Base-by-base conservation (phyloP, 2,888 invertebrate genomes). In the Philopedon plagiatum region DNA sequence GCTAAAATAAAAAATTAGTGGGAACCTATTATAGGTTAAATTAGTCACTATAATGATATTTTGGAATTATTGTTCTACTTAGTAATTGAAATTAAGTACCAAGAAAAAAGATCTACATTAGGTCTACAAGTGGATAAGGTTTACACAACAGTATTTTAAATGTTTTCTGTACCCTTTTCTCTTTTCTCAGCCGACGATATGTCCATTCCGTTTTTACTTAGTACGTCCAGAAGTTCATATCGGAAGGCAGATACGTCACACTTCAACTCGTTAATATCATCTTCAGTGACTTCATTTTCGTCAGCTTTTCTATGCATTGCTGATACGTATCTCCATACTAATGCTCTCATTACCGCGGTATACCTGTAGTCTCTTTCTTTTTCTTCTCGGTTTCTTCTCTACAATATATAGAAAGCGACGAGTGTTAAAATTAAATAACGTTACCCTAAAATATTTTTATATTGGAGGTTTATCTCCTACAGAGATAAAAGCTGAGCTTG, bases 191-290 rank as follows among this genome's bases (percentile, higher is more conserved):
- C 92, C 44, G 89, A 90, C 0, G 92, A 91, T 0, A 93, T 91
- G 82, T 95, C 93, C 93, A 95, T 92, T 44, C 97, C 97, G 81
- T 96, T 97, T 83, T 90, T 93, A 76, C 92, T 91, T 56, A 98
- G 90, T 32, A 98, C 94, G 79, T 97, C 97, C 0, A 98, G 87
- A 76, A 98, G 89, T 83, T 98, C 97, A 82, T 94, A 98, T 76
- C 96, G 90, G 88, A 98, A 92, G 0, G 97, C 91, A 0, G 96
- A 96, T 44, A 98, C 93, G 80, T 98, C 98, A 79, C 94, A 94
- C 85, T 98, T 98, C 29, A 98, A 91, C 86, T 98, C 98, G 80
- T 97, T 97, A 73, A 98, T 89, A 81, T 96, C 94, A 79, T 98
- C 98, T 84, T 98, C 98, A 0, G 96, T 96, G 0, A 98, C 96